phyloP scores from a whole-genome alignment of 2,888 invertebrate genomes.

The Colostygia pectinataria region DNA sequence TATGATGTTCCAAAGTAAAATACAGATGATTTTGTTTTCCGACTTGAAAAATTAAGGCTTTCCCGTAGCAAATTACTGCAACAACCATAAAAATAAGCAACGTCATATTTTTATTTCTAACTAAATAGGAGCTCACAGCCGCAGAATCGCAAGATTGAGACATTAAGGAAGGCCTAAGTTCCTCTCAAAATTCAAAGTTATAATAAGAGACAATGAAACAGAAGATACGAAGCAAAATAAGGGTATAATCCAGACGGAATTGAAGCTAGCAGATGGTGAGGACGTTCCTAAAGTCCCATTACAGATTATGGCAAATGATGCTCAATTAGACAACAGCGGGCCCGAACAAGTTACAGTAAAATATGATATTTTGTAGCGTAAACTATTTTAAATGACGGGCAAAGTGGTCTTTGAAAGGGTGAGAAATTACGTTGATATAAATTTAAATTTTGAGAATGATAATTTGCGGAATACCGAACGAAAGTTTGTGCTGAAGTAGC shows the following conservation, averaged over 20 bases:
- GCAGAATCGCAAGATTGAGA: not conserved
- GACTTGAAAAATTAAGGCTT: too few species aligned
- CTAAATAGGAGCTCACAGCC: not conserved
- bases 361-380: slow-evolving; percentile 23
- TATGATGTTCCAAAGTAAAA: too few species aligned
- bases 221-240: slow-evolving; percentile 25
- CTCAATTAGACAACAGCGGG: slow-evolving; percentile 34
- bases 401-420: slow-evolving; percentile 24
- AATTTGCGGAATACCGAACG: slow-evolving; percentile 3
- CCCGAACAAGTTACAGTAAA: slow-evolving; percentile 19
- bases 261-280: slow-evolving; percentile 28
- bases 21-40: too few species aligned
- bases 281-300: slow-evolving; percentile 25
- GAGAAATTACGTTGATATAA: slow-evolving; percentile 17
- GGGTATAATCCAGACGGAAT: slow-evolving; percentile 14
- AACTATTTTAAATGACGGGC: slow-evolving; percentile 23
- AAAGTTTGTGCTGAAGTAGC: slow-evolving; percentile 2
- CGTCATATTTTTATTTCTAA: too few species aligned
- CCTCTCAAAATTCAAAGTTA: slow-evolving; percentile 13
- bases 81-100: too few species aligned
- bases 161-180: slow-evolving; percentile 4
- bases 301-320: slow-evolving; percentile 32
- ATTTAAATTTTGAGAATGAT: slow-evolving; percentile 19
- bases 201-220: slow-evolving; percentile 14
- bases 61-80: too few species aligned